A percentile compares a stretch with the other conserved stretches of the same genome.
These are phyloP conservation scores for Enchytraeus crypticus DNA, from an alignment of 2,888 invertebrate genomes.

Conservation along the genomic window DNA sequence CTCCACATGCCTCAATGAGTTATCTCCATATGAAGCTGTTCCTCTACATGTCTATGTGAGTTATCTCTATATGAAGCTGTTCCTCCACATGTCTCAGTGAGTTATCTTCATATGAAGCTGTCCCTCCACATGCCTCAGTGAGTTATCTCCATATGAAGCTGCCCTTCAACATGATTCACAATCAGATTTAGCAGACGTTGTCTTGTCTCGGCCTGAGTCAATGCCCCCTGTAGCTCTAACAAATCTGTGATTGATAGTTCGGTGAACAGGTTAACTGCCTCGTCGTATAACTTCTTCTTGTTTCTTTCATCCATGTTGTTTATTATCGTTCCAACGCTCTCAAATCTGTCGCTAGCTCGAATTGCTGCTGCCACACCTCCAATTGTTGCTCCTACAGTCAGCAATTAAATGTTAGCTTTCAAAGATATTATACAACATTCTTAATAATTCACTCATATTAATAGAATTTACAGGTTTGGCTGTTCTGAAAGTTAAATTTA, in stretches of 20 bases:
- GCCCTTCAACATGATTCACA: slow-evolving; percentile 1
- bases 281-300: neutral
- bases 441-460: no score
- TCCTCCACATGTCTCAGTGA: no score
- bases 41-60: no score
- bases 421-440: no score
- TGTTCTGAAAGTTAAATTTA: no score
- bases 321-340: neutral
- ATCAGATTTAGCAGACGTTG: neutral
- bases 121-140: slow-evolving; percentile 3
- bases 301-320: neutral
- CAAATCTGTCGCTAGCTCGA: neutral
- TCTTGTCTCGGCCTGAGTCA: neutral
- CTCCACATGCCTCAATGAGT: no score
- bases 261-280: neutral
- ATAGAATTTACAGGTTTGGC: no score
- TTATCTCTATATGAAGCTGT: no score
- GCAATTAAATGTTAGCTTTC: no score
- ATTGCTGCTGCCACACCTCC: neutral
- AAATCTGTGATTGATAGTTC: neutral
- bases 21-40: no score
- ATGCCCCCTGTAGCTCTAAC: neutral
- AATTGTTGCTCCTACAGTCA: neutral
- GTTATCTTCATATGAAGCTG: neutral
- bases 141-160: neutral